phyloP scores from a whole-genome alignment of 1,140 invertebrate species.

The Drosophila orena region DNA sequence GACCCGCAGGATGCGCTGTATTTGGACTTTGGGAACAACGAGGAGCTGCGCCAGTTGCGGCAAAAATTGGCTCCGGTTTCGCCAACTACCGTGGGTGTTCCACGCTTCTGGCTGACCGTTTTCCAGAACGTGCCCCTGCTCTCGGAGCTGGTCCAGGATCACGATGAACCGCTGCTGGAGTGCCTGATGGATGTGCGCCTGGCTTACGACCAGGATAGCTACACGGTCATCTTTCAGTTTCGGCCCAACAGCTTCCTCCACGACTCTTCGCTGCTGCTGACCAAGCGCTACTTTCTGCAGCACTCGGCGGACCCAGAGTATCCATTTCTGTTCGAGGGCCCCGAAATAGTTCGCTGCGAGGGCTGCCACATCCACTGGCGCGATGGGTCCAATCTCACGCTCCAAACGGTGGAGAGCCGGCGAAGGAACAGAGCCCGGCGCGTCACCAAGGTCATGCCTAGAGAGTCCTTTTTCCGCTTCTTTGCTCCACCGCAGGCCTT shows the following conservation, averaged over 20 bases:
- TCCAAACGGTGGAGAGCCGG: slow-evolving; percentile 98
- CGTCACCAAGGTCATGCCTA: slow-evolving; percentile 93
- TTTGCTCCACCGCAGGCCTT: slow-evolving; percentile 94
- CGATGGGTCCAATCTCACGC: slow-evolving; percentile 97
- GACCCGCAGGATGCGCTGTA: slow-evolving; percentile 87
- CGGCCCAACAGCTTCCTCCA: slow-evolving; percentile 97
- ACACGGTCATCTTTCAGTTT: slow-evolving; percentile 94
- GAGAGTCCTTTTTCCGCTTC: slow-evolving; percentile 99
- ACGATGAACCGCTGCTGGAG: slow-evolving; percentile 97
- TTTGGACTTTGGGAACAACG: slow-evolving; percentile 84
- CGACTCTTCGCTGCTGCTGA: slow-evolving; percentile 95
- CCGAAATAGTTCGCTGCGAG: slow-evolving; percentile 97
- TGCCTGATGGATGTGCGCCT: slow-evolving; percentile 96
- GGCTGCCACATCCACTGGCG: slow-evolving; percentile 97
- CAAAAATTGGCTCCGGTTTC: slow-evolving; percentile 50
- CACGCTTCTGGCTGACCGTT: slow-evolving; percentile 98
- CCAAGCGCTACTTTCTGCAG: slow-evolving; percentile 97
- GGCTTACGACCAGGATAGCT: slow-evolving; percentile 87
- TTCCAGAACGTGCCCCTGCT: slow-evolving; percentile 97
- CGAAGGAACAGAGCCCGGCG: slow-evolving; percentile 93
- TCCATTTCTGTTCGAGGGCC: slow-evolving; percentile 98
- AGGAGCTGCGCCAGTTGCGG: slow-evolving; percentile 44
- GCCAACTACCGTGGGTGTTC: slow-evolving; percentile 92
- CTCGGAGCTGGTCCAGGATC: slow-evolving; percentile 95
- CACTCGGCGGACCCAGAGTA: slow-evolving; percentile 95